Evolutionary conservation across 2,888 invertebrate genomes (phyloP), one percentile per base, ranked within the genome.

Genomic region (Tholera decimalis): DNA sequence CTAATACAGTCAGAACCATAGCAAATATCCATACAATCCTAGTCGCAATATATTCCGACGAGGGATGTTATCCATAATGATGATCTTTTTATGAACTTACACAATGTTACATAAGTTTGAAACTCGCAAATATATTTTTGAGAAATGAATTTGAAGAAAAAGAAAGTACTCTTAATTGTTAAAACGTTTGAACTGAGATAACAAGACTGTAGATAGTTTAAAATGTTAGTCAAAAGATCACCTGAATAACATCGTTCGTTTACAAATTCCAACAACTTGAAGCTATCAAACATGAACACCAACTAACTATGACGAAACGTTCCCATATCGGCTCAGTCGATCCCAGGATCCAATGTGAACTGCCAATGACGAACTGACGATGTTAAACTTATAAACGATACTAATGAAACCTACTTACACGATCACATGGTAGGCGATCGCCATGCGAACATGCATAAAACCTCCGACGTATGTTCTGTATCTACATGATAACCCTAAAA

Each of bases 401-500:
- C 59, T 77, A 83, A 83, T 73, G 73, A 77, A 79, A 79, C 74
- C 81, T 83, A 85, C 74, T 73, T 57, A 81, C 70, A 76, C 55
- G 2, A 68, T 51, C 79, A 60, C 83, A 80, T 62, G 79, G 83
- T 56, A 65, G 58, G 76, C 65, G 75, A 56, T 58, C 61, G 51
- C 73, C 79, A 79, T 71, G 73, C 70, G 70, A 59, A 58, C 66
- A 73, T 80, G 75, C 58, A 67, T 50, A 78, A 79, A 78, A 77
- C 73, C 71, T 69, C 51, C 73, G 60, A 72, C 82, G 61, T 72
- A 73, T 63, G 44, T 69, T 64, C 70, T 62, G 55, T 83, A 81
- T 79, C 75, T 82, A 85, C 80, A 83, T 77, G 79, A 76, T 83
- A 86, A 87, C 87, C 80, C 90, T 92, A 89, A 91, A 88, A 88